Evolutionary conservation across 2,113 vertebrate genomes (phyloP).

Genomic region (Ammospiza caudacuta): DNA sequence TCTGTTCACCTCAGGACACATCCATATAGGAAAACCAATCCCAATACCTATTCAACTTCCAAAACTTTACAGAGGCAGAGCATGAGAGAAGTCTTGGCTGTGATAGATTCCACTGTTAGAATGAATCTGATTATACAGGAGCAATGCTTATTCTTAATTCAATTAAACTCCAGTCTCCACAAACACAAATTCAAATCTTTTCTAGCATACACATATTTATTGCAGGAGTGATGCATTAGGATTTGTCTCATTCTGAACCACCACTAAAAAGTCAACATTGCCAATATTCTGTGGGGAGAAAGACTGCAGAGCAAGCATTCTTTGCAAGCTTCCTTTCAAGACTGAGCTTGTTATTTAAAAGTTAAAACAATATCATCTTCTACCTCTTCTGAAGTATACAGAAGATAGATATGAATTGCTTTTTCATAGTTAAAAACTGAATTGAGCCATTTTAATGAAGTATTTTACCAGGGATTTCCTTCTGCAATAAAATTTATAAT

Average conservation of each 20-base stretch:
- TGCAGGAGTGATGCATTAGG: neutral
- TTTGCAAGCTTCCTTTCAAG: neutral
- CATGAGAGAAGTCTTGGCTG: neutral
- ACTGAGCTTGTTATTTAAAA: neutral
- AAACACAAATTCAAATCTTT: neutral
- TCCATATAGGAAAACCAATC: neutral
- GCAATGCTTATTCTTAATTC: neutral
- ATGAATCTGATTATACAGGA: neutral
- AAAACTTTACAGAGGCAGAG: neutral
- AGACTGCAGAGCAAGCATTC: slow-evolving; percentile 3
- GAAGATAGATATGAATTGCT: neutral
- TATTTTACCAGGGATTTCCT: neutral
- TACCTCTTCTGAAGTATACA: neutral
- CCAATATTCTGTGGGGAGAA: neutral
- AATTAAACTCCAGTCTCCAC: neutral
- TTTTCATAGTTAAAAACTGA: neutral
- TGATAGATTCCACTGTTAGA: neutral
- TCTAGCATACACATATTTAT: neutral
- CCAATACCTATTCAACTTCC: neutral
- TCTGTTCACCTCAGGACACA: neutral
- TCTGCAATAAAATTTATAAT: neutral
- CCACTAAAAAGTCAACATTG: neutral
- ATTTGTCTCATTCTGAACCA: neutral
- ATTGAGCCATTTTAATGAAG: neutral
- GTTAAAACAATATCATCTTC: neutral